Conservation (phyloP, 2,113 vertebrate species). For the Bungarus multicinctus region DNA sequence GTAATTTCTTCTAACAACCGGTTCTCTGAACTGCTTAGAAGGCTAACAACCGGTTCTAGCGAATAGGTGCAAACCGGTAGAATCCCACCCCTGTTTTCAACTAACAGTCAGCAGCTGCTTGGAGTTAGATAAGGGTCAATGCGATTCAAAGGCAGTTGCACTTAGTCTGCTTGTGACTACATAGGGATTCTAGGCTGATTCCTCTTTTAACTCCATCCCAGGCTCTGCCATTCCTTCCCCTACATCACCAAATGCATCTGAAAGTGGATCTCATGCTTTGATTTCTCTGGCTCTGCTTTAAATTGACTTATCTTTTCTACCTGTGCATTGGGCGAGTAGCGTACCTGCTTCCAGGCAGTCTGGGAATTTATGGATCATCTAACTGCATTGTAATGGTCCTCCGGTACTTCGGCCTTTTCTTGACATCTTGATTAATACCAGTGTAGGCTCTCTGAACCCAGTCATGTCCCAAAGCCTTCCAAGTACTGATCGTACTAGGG, state of each 20-base stretch:
- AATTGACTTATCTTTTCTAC: background rate
- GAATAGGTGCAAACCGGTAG: too few species aligned
- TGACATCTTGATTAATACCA: slow-evolving; percentile 54
- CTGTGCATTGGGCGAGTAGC: background rate
- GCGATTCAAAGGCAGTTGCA: background rate
- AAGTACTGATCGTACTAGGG: slow-evolving; percentile 42
- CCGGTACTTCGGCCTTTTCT: slow-evolving; percentile 47
- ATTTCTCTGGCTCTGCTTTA: background rate
- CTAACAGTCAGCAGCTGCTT: background rate
- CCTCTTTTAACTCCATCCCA: background rate
- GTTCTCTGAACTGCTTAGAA: too few species aligned
- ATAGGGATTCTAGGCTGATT: background rate
- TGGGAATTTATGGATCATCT: slow-evolving; percentile 7
- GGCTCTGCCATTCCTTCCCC: background rate
- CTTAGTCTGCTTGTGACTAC: background rate
- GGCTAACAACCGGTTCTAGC: too few species aligned
- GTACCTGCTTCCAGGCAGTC: too few species aligned
- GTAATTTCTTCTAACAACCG: too few species aligned
- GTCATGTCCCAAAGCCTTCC: slow-evolving; percentile 30
- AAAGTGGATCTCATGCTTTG: background rate
- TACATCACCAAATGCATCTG: background rate
- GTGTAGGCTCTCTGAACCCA: slow-evolving; percentile 48
- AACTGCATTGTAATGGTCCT: slow-evolving; percentile 26
- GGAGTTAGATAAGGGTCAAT: background rate
- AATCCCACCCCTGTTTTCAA: too few species aligned